These are phyloP conservation scores for Plusia festucae DNA, from an alignment of 2,888 invertebrate genomes.

Conservation along the genomic window DNA sequence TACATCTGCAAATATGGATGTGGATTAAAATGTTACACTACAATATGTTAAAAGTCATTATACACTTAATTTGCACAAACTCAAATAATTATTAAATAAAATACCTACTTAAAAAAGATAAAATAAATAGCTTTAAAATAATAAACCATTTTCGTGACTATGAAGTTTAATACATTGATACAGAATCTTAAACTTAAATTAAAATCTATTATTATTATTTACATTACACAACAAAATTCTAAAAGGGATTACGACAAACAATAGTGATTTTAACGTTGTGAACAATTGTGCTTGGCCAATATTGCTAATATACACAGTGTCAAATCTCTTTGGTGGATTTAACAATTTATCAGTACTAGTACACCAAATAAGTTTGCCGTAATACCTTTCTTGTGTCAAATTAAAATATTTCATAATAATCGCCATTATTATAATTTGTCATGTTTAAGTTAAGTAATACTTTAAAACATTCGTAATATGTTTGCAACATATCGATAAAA, in stretches of 20 bases:
- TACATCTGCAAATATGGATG: conserved; percentile 89
- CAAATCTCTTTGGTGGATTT: conserved; percentile 54
- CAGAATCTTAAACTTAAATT: conserved; percentile 76
- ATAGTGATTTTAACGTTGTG: conserved; percentile 40
- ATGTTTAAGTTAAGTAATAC: conserved; percentile 71
- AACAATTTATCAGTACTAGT: conserved; percentile 53
- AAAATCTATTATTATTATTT: conserved; percentile 73
- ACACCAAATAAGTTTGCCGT: conserved; percentile 63
- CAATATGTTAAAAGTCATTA: conserved; percentile 70
- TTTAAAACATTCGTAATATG: conserved; percentile 52
- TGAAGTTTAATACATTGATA: conserved; percentile 82
- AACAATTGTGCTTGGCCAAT: conserved; percentile 52
- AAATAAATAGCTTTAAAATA: conserved; percentile 87
- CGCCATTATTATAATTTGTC: conserved; percentile 68
- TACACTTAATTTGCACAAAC: conserved; percentile 84
- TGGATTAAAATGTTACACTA: conserved; percentile 73
- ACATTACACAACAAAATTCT: conserved; percentile 68
- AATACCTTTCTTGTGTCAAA: conserved; percentile 67
- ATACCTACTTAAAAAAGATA: conserved; percentile 80
- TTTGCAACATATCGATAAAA: conserved; percentile 59
- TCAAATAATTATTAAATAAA: conserved; percentile 82
- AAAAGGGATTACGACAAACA: conserved; percentile 71
- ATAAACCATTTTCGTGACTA: conserved; percentile 80
- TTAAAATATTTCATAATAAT: conserved; percentile 63
- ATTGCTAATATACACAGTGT: conserved; percentile 59